phyloP scores from a whole-genome alignment of 2,888 invertebrate species.

The Ethmia dodecea region DNA sequence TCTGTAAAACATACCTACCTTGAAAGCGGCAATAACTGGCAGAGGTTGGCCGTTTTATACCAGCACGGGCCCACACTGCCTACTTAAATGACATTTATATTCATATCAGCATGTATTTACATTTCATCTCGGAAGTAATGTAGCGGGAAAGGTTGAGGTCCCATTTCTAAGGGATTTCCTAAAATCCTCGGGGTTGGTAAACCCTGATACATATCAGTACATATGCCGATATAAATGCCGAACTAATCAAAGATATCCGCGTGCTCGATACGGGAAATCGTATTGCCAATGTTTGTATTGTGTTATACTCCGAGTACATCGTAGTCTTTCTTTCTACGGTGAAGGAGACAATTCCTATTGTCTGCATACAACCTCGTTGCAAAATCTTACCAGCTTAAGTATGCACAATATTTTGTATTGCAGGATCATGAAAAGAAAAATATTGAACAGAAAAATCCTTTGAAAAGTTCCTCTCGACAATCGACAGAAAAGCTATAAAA shows the following conservation, averaged over 20 bases:
- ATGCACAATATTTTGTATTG: too few species aligned
- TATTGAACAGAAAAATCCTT: constrained; percentile 1
- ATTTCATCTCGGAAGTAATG: constrained; percentile 60
- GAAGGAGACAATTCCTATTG: too few species aligned
- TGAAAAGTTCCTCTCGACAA: constrained; percentile 3
- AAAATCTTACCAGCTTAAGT: too few species aligned
- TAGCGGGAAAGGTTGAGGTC: constrained; percentile 36
- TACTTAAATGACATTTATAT: constrained; percentile 72
- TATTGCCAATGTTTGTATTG: too few species aligned
- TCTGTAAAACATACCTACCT: too few species aligned
- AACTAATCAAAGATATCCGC: constrained; percentile 20
- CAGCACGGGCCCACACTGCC: constrained; percentile 37
- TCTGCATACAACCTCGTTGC: too few species aligned
- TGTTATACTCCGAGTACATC: too few species aligned
- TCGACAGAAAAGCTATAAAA: constrained; percentile 17
- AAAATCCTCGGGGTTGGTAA: constrained; percentile 22
- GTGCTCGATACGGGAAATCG: constrained; percentile 3
- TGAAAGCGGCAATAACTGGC: constrained; percentile 24
- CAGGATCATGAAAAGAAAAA: constrained; percentile 3
- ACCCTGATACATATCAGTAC: constrained; percentile 21
- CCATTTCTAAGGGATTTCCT: constrained; percentile 32
- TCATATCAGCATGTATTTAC: constrained; percentile 74
- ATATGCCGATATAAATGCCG: too few species aligned
- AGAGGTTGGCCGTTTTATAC: constrained; percentile 18
- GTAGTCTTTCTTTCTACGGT: too few species aligned